A percentile compares a stretch with the other conserved stretches of the same genome.
Evolutionary conservation across 2,888 invertebrate genomes (phyloP).

Genomic region (Agrotis ipsilon): DNA sequence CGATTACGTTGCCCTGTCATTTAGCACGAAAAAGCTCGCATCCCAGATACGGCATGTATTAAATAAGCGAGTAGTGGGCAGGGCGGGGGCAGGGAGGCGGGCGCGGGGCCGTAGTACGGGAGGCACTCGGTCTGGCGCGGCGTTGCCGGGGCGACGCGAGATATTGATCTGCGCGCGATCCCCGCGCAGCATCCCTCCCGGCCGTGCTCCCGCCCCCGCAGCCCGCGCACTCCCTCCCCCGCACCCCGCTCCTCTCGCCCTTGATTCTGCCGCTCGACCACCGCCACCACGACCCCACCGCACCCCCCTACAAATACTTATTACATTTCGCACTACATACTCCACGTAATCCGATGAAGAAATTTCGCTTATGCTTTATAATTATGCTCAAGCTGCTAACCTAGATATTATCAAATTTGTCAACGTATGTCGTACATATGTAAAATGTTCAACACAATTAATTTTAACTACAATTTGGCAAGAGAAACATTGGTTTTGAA

Average conservation of each 20-base stretch:
- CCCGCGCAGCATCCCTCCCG: conserved; percentile 90
- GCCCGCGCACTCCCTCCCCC: conserved; percentile 84
- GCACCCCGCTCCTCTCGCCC: conserved; percentile 73
- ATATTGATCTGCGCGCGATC: conserved; percentile 87
- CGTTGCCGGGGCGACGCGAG: conserved; percentile 91
- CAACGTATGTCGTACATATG: not conserved
- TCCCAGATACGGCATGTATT: conserved; percentile 88
- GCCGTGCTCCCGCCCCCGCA: conserved; percentile 72
- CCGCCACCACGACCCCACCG: conserved; percentile 74
- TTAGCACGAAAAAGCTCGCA: conserved; percentile 88
- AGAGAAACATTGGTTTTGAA: not conserved
- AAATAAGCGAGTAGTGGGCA: conserved; percentile 89
- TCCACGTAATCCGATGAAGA: conserved; percentile 88
- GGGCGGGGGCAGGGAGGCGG: conserved; percentile 70
- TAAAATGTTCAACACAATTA: not conserved
- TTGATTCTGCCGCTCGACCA: conserved; percentile 82
- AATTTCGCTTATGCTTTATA: conserved; percentile 83
- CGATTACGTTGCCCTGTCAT: conserved; percentile 84
- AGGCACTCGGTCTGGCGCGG: conserved; percentile 93
- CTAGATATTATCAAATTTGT: conserved; percentile 46
- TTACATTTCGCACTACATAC: conserved; percentile 89
- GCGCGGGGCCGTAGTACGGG: conserved; percentile 88
- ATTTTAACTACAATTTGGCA: conserved; percentile 1
- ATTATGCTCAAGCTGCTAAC: conserved; percentile 55
- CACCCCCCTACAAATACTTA: conserved; percentile 86